Evolutionary conservation across 2,797 vertebrate genomes (phyloP), one percentile per base, ranked within the genome.

Genomic region (Rhinichthys osculus): DNA sequence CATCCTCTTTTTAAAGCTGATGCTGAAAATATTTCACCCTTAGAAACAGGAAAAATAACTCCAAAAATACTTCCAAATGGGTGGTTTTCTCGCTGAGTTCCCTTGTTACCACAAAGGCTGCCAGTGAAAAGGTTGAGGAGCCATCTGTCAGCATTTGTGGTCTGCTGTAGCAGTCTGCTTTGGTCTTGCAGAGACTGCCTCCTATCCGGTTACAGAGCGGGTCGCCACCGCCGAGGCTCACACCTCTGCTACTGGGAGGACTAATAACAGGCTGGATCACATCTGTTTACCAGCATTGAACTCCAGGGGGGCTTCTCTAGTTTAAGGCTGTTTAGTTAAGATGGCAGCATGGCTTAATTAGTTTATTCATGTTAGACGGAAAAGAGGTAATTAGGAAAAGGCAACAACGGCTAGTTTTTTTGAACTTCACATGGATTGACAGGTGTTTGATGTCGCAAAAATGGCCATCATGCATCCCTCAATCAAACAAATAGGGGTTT

Each of bases 131-230:
- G 93, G 95, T 93, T 93, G 90, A 92, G 92, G 92, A 91, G 92
- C 94, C 95, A 95, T 96, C 94, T 95, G 95, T 94, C 94, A 94
- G 93, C 93, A 88, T 93, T 95, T 88, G 94, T 72, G 92, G 93
- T 94, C 93, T 92, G 94, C 90, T 92, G 88, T 93, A 93, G 94
- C 93, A 89, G 90, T 92, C 89, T 95, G 94, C 93, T 93, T 94
- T 90, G 92, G 92, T 92, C 91, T 91, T 91, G 91, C 91, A 90
- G 91, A 86, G 81, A 81, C 73, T 87, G 74, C 78, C 42, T 87
- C 72, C 78, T 84, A 74, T 70, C 78, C 33, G 69, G 69, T 80
- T 89, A 57, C 69, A 50, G 87, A 86, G 70, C 62, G 10, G 33
- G 59, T 74, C 54, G 40, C 52, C 19, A 44, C 54, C 57, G 30